A percentile compares a stretch with the other conserved stretches of the same genome.
Conservation (phyloP, 2,888 invertebrate genomes). For the Aspidapion aeneum region DNA sequence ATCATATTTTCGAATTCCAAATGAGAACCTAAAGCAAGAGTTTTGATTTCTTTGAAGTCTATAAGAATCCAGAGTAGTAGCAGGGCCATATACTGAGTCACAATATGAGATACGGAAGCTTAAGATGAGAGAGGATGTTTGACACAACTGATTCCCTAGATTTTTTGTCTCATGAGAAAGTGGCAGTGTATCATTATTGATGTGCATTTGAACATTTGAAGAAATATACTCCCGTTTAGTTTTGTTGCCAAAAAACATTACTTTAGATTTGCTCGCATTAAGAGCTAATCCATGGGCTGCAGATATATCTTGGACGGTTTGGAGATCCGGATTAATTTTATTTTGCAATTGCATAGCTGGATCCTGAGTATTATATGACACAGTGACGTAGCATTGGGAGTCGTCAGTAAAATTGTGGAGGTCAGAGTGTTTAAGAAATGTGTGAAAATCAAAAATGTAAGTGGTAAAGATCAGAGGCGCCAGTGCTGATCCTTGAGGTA, state of each 20-base stretch:
- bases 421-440: not conserved
- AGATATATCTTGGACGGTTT: not conserved
- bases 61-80: not conserved
- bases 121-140: not conserved
- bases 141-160: not conserved
- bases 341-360: not conserved
- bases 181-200: not conserved
- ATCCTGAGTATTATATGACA: not conserved
- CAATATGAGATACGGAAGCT: not conserved
- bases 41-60: not conserved
- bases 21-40: not conserved
- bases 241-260: not conserved
- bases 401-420: not conserved
- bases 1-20: not conserved
- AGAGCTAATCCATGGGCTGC: not conserved
- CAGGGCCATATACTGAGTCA: not conserved
- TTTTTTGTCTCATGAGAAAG: not conserved
- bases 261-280: not conserved
- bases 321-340: not conserved
- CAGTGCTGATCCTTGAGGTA: not conserved
- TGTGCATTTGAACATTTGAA: not conserved
- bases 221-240: not conserved
- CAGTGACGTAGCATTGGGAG: not conserved
- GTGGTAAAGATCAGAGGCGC: not conserved
- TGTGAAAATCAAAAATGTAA: not conserved